These are phyloP conservation scores for Leptosomus discolor DNA, from an alignment of 2,113 vertebrate genomes.

Conservation along the genomic window DNA sequence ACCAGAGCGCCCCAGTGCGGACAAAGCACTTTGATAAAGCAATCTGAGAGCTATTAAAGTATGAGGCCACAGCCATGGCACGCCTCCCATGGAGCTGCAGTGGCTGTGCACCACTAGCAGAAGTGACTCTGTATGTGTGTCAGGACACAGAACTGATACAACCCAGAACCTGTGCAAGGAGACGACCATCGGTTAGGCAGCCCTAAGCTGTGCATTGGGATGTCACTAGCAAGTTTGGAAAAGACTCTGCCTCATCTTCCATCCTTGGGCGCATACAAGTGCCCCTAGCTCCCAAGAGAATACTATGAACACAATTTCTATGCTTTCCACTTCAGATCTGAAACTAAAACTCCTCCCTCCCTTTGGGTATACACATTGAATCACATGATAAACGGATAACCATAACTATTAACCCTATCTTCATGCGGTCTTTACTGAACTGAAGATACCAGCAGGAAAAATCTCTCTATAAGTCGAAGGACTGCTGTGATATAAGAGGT, in stretches of 20 bases:
- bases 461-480: not conserved
- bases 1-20: not conserved
- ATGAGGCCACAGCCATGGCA: not conserved
- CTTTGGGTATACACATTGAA: not conserved
- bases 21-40: not conserved
- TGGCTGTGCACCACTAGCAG: rapidly evolving
- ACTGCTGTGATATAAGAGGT: not conserved
- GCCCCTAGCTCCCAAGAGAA: not conserved
- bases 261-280: not conserved
- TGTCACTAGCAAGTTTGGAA: not conserved
- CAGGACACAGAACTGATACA: not conserved
- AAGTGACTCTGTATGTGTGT: not conserved
- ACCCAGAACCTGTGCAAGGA: not conserved
- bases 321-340: not conserved
- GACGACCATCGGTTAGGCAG: not conserved
- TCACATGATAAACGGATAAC: not conserved
- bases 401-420: not conserved
- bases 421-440: not conserved
- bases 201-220: not conserved
- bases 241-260: not conserved
- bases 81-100: not conserved
- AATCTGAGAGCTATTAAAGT: not conserved
- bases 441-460: not conserved
- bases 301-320: not conserved
- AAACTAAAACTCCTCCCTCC: not conserved